Percentiles rank a stretch among this genome's conserved stretches.
Conservation (phyloP, 2,888 invertebrate species). For the Augiades crinisus region DNA sequence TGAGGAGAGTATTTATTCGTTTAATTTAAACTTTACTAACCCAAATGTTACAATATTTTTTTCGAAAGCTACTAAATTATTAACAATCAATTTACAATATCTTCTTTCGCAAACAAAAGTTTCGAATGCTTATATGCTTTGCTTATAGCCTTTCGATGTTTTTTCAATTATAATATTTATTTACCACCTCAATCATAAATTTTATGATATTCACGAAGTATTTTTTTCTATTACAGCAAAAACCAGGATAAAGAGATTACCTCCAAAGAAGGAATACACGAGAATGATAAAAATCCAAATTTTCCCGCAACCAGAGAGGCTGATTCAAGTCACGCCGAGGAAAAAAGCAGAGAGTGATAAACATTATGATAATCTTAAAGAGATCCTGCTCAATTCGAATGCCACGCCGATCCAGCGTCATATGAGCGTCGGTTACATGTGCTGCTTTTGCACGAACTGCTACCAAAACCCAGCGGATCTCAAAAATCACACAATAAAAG, state of each 20-base stretch:
- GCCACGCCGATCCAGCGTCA: slow-evolving; percentile 32
- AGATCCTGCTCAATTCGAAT: slow-evolving; percentile 39
- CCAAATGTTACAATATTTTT: no score
- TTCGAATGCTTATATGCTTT: no score
- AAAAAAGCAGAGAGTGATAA: slow-evolving; percentile 16
- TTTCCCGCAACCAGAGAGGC: not conserved
- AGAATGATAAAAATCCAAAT: not conserved
- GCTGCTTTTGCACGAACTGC: slow-evolving; percentile 23
- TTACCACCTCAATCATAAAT: no score
- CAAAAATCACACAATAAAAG: slow-evolving; percentile 10
- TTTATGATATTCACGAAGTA: no score
- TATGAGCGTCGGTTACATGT: slow-evolving; percentile 20
- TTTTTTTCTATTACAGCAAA: slow-evolving; percentile 3
- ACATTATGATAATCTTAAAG: slow-evolving; percentile 35
- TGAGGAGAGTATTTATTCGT: no score
- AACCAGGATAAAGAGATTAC: no score
- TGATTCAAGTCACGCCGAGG: not conserved
- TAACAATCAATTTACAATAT: no score
- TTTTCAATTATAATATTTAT: no score
- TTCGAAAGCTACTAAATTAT: no score
- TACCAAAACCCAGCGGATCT: slow-evolving; percentile 13
- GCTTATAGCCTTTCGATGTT: no score
- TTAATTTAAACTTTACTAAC: no score
- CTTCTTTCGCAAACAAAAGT: no score
- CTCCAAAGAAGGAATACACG: not conserved